Evolutionary conservation across 2,888 invertebrate genomes (phyloP).

Genomic region (Neoascia interrupta): DNA sequence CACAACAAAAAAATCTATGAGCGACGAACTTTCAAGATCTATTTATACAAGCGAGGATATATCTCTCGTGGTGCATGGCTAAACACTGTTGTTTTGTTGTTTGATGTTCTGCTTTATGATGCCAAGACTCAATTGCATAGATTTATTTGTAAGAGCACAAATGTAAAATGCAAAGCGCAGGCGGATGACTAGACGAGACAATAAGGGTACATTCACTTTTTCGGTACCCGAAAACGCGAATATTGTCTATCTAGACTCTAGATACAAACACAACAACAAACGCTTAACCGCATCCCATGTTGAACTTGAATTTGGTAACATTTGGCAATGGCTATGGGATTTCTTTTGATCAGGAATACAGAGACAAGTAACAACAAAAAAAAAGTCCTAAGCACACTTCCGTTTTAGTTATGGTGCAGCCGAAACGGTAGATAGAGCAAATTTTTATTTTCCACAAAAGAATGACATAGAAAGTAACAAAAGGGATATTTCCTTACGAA

Average conservation of each 20-base stretch:
- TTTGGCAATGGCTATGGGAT: constrained; percentile 62
- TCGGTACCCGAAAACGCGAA: constrained; percentile 17
- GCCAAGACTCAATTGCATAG: constrained; percentile 27
- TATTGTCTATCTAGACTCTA: constrained; percentile 8
- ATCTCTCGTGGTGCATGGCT: constrained; percentile 19
- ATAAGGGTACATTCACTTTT: constrained; percentile 58
- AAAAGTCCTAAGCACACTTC: constrained; percentile 33
- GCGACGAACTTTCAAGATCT: constrained; percentile 33
- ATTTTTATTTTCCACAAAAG: constrained; percentile 22
- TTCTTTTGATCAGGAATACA: constrained; percentile 34
- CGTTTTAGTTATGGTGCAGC: constrained; percentile 56
- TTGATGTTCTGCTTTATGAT: constrained; percentile 6
- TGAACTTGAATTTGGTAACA: constrained; percentile 65
- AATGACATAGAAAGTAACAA: background rate
- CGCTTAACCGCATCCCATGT: constrained; percentile 31
- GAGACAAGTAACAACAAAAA: constrained; percentile 16
- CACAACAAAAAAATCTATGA: background rate
- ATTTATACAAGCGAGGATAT: constrained; percentile 29
- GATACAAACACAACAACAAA: constrained; percentile 15
- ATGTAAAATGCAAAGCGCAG: constrained; percentile 18
- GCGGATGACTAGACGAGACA: constrained; percentile 31
- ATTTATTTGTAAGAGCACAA: background rate
- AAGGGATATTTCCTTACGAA: background rate
- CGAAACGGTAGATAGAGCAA: constrained; percentile 53
- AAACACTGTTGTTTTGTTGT: constrained; percentile 22